phyloP scores from a whole-genome alignment of 1,140 invertebrate genomes.

The Leptestheria dahalacensis region DNA sequence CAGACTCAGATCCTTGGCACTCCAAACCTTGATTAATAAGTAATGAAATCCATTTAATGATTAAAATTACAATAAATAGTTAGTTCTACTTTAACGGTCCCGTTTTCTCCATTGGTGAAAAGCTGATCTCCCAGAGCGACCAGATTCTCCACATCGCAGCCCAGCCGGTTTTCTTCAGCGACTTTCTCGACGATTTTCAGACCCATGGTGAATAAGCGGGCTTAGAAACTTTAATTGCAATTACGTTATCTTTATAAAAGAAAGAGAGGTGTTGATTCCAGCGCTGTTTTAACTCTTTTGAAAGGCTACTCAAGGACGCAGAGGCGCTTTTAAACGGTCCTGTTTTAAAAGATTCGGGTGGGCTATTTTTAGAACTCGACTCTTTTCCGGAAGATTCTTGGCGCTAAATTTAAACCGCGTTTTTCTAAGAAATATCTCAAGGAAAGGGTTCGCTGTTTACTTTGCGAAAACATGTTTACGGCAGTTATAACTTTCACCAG shows the following conservation, averaged over 20 bases:
- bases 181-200: neutral
- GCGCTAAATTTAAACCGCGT: neutral
- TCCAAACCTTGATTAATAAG: constrained; percentile 7
- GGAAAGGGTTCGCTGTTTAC: no score
- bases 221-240: no score
- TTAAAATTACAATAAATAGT: neutral
- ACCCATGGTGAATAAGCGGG: no score
- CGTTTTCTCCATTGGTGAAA: neutral
- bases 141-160: neutral
- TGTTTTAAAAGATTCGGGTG: neutral
- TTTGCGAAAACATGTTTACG: no score
- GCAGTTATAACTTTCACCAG: no score
- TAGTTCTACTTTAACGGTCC: neutral
- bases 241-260: no score
- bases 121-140: neutral
- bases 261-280: no score
- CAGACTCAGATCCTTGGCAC: neutral
- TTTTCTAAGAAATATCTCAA: no score
- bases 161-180: neutral
- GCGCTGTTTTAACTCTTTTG: no score
- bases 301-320: no score
- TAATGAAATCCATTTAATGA: neutral
- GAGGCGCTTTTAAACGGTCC: no score
- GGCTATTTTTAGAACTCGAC: neutral
- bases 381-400: no score